phyloP scores from a whole-genome alignment of 2,797 vertebrate species.

The Hyperoplus lanceolatus region DNA sequence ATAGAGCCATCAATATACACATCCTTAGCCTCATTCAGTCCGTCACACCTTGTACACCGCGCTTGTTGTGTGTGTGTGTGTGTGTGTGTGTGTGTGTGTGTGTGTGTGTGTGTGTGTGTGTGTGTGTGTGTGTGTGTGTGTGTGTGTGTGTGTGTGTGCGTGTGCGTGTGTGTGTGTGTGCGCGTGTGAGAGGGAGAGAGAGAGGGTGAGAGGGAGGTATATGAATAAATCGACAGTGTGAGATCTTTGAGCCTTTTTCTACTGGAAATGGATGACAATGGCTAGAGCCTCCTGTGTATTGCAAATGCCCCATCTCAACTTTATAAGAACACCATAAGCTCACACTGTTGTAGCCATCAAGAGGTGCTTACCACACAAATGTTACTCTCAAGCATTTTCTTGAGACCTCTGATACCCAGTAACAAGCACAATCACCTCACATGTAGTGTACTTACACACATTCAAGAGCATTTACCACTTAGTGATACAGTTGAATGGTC shows the following conservation, averaged over 20 bases:
- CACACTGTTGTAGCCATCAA: conserved; percentile 21
- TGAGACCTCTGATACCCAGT: no score
- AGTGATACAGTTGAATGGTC: background rate
- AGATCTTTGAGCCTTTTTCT: conserved; percentile 62
- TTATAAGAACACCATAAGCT: conserved; percentile 41
- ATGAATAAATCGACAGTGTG: conserved; percentile 66
- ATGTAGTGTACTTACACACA: background rate
- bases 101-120: conserved; percentile 13
- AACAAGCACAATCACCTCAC: no score
- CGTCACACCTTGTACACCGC: conserved; percentile 57
- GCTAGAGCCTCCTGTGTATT: conserved; percentile 20
- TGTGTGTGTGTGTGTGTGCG: conserved; percentile 11
- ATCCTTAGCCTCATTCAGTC: conserved; percentile 78
- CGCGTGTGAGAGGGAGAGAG: no score
- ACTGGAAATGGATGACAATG: conserved; percentile 22
- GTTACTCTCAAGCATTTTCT: background rate
- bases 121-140: conserved; percentile 6
- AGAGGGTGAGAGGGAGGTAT: conserved; percentile 18
- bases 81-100: conserved; percentile 17
- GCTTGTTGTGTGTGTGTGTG: background rate
- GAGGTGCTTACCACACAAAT: background rate
- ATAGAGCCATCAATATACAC: conserved; percentile 91
- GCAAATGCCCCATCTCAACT: conserved; percentile 28
- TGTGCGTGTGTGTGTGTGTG: conserved; percentile 6
- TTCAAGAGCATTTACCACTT: background rate